Base-by-base conservation (phyloP, 2,888 invertebrate genomes). In the Cataglyphis rosenhaueri region DNA sequence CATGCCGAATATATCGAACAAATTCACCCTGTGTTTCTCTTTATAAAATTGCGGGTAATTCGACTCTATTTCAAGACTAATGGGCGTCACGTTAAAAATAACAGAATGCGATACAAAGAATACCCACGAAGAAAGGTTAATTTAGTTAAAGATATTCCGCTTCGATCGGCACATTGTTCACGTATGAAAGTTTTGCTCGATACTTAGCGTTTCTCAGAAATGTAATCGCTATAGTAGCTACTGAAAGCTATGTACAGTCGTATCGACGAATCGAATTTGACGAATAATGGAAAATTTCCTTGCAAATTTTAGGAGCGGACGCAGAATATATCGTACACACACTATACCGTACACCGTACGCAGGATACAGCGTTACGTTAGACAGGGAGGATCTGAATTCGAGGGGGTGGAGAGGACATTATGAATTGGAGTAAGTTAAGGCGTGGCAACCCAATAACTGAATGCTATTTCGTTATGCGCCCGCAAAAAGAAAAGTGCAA, bases 371-470 rank as follows among this genome's bases (percentile, higher is more conserved):
- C 74, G 75, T 84, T 44, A 38, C 32, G 4, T 8, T 85, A 84
- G 38, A 59, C 74, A 41, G 59, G 62, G 66, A 84, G 83, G 68
- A 81, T 25, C 61, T 68, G 6, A 10, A 15, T 9, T 18, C 29
- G 10, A n/a, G 59, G 25, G 48, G 35, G 29, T 71, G 73, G 32
- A 18, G 52, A 9, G n/a, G 18, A 75, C 25, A 65, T 57, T 68
- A 73, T 64, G 70, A 83, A 85, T 84, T 75, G 87, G 87, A 86
- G 83, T 86, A 88, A 89, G 70, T 89, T 89, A 87, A 92, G 92
- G 92, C 92, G 92, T 92, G 92, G 92, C 92, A 90, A 82, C 76
- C 83, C 71, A 86, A 86, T 83, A 84, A 73, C 64, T 65, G 70
- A n/a, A 75, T 44, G 38, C 12, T 41, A 74, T 52, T 84, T 52